Evolutionary conservation across 2,113 vertebrate species (phyloP).

Genomic region (Cisticola juncidis): DNA sequence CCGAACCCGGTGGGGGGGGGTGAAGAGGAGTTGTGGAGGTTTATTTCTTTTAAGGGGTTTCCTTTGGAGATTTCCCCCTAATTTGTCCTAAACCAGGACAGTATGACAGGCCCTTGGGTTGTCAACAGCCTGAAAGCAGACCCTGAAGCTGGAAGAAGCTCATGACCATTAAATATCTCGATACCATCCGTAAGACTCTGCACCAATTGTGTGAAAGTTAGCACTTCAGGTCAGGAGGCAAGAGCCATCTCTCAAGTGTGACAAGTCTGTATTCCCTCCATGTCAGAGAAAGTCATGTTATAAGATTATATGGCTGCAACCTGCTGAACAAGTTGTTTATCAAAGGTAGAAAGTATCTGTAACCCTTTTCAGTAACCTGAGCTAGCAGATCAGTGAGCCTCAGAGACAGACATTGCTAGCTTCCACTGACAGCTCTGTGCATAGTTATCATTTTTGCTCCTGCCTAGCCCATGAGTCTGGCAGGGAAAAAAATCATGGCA

Average conservation of each 20-base stretch:
- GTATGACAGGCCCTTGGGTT: neutral
- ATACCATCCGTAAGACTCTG: neutral
- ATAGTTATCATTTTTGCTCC: slow-evolving; percentile 22
- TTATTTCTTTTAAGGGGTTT: no score
- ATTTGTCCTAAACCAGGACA: no score
- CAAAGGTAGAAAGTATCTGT: neutral
- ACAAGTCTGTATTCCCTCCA: neutral
- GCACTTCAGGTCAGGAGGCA: neutral
- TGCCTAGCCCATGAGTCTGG: neutral
- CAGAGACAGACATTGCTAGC: neutral
- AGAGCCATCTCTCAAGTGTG: neutral
- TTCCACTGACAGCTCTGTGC: neutral
- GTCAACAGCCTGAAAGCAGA: neutral
- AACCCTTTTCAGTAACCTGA: neutral
- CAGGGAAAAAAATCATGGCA: no score
- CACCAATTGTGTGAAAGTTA: neutral
- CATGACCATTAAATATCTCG: neutral
- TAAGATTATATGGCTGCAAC: neutral
- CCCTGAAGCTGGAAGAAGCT: neutral
- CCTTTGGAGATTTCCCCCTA: no score
- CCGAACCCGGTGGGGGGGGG: no score
- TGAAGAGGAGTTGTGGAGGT: no score
- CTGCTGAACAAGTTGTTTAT: neutral
- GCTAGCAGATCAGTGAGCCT: neutral
- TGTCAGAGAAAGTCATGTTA: neutral